Conservation (phyloP, 2,888 invertebrate genomes). For the Eurytoma adleriae region DNA sequence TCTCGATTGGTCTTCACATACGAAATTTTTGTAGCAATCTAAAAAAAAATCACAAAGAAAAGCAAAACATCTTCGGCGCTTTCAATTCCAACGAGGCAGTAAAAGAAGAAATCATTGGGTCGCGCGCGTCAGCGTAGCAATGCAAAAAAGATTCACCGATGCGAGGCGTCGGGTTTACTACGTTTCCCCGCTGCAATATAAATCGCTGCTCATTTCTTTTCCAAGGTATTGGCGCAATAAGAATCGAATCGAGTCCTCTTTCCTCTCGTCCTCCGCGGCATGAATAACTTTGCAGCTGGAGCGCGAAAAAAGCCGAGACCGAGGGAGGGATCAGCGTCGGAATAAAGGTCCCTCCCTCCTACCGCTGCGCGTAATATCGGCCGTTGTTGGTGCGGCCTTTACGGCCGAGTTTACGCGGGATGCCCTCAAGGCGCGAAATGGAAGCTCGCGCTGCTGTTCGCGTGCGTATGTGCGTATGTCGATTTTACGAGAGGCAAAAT, state of each 20-base stretch:
- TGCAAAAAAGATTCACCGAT: slow-evolving; percentile 10
- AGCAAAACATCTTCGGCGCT: too few relatives aligned
- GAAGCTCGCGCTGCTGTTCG: background rate
- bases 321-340: slow-evolving; percentile 49
- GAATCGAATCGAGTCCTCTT: background rate
- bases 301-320: slow-evolving; percentile 57
- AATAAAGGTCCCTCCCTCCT: slow-evolving; percentile 46
- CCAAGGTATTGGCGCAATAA: slow-evolving; percentile 39
- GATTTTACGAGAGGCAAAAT: background rate
- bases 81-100: too few relatives aligned
- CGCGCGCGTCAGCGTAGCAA: background rate
- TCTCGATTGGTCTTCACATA: too few relatives aligned
- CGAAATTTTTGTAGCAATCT: too few relatives aligned
- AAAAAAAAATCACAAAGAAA: too few relatives aligned
- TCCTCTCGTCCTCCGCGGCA: background rate
- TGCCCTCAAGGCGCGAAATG: background rate
- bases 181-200: slow-evolving; percentile 19
- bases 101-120: too few relatives aligned
- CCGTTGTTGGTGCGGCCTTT: slow-evolving; percentile 3
- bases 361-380: slow-evolving; percentile 15
- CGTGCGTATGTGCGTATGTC: background rate
- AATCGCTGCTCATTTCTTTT: slow-evolving; percentile 31
- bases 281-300: slow-evolving; percentile 32
- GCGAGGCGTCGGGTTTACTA: background rate
- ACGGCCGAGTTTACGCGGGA: slow-evolving; percentile 13